These are phyloP conservation scores for Tinamus major DNA, from an alignment of 2,797 vertebrate species.

Conservation along the genomic window DNA sequence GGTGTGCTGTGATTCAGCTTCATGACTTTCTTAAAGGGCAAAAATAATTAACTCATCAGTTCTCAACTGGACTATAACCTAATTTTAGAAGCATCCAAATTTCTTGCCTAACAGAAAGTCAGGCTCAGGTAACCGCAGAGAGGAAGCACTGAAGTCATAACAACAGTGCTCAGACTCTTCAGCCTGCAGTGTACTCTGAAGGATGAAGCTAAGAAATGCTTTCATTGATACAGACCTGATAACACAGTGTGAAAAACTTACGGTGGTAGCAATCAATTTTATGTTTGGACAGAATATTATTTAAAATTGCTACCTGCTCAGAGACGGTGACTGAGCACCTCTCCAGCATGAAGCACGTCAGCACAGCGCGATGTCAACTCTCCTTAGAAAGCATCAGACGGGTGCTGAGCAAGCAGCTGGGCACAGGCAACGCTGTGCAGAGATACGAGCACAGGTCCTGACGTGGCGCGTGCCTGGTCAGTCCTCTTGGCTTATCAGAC, in stretches of 20 bases:
- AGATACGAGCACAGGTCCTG: neutral
- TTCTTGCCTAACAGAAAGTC: neutral
- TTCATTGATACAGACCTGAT: neutral
- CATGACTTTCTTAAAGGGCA: neutral
- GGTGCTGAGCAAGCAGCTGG: neutral
- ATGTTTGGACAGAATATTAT: neutral
- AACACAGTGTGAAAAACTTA: neutral
- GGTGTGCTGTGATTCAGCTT: neutral
- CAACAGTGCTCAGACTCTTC: neutral
- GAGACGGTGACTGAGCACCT: neutral
- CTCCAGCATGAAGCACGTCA: neutral
- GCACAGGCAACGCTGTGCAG: neutral
- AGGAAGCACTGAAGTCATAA: neutral
- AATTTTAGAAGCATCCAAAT: neutral
- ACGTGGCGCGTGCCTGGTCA: neutral
- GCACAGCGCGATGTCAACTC: neutral
- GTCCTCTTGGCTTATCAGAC: neutral
- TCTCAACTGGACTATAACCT: neutral
- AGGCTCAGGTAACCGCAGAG: neutral
- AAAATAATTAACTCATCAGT: neutral
- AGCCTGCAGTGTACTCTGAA: neutral
- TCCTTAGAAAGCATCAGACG: neutral
- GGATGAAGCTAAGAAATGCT: neutral
- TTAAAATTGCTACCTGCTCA: neutral
- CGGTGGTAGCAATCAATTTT: neutral